Evolutionary conservation across 2,888 invertebrate genomes (phyloP).

Genomic region (Micoletzkya japonica): DNA sequence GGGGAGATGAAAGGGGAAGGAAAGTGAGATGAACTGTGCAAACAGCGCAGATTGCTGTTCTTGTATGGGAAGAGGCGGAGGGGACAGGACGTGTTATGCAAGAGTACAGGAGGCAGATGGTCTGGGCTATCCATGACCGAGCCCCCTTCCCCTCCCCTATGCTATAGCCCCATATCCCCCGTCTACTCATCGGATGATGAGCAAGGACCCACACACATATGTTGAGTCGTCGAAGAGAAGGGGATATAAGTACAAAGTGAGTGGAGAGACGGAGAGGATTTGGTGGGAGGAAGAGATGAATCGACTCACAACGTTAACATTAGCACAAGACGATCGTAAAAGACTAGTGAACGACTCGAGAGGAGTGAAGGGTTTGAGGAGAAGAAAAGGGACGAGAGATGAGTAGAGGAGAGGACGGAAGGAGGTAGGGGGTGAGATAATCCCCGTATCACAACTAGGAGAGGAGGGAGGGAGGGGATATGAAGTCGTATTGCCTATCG

Average conservation of each 20-base stretch:
- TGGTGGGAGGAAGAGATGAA: neutral
- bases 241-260: too few species aligned
- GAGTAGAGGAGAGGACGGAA: neutral
- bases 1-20: neutral
- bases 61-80: neutral
- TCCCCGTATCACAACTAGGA: neutral
- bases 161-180: too few species aligned
- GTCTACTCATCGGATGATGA: neutral
- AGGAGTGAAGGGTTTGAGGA: neutral
- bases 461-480: neutral
- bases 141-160: too few species aligned
- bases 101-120: slow-evolving; percentile 14
- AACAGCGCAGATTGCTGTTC: too few species aligned
- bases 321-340: too few species aligned
- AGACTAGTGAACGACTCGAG: too few species aligned
- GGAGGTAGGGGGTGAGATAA: neutral
- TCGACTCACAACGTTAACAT: too few species aligned
- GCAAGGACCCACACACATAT: neutral
- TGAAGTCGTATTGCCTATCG: neutral
- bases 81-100: neutral
- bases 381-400: neutral
- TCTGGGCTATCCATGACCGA: neutral
- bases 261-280: neutral
- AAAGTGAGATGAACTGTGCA: neutral
- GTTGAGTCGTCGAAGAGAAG: neutral